phyloP scores from a whole-genome alignment of 2,797 vertebrate species.

The Enteromius viviparus region DNA sequence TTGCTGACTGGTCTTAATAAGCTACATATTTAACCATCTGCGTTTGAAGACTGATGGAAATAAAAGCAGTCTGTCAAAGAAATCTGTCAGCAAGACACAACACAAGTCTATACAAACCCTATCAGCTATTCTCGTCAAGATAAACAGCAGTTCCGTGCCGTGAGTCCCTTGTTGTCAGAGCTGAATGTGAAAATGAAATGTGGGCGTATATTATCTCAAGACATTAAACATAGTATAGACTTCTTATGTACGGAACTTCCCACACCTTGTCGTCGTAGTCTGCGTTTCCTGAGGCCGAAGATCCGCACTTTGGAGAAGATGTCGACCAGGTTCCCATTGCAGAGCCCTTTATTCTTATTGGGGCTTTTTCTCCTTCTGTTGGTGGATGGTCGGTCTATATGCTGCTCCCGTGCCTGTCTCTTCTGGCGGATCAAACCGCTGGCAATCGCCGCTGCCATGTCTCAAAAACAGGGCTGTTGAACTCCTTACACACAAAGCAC shows the following conservation, averaged over 20 bases:
- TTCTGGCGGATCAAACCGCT: slow-evolving; percentile 99
- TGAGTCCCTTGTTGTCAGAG: background rate
- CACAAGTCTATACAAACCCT: slow-evolving; percentile 6
- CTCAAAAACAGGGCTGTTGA: slow-evolving; percentile 73
- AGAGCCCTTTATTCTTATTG: slow-evolving; percentile 96
- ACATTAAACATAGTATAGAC: slow-evolving; percentile 29
- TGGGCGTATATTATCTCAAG: slow-evolving; percentile 41
- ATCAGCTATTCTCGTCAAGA: slow-evolving; percentile 10
- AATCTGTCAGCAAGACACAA: slow-evolving; percentile 46
- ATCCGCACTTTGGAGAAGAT: slow-evolving; percentile 99
- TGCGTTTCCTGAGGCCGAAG: slow-evolving; percentile 98
- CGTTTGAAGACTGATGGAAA: slow-evolving; percentile 58
- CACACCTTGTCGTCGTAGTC: slow-evolving; percentile 98
- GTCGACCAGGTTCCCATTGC: slow-evolving; percentile 98
- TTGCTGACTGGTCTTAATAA: slow-evolving; percentile 48
- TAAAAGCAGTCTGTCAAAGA: slow-evolving; percentile 52
- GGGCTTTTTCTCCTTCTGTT: slow-evolving; percentile 95
- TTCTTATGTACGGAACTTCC: slow-evolving; percentile 57
- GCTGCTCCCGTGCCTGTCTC: slow-evolving; percentile 96
- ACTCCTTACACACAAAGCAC: slow-evolving; percentile 73
- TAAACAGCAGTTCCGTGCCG: slow-evolving; percentile 9
- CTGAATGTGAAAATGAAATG: slow-evolving; percentile 32
- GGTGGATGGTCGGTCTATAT: slow-evolving; percentile 92
- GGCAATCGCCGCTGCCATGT: slow-evolving; percentile 97
- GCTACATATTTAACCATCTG: slow-evolving; percentile 44